Base-by-base conservation (phyloP, 1,140 invertebrate species). In the Orchesella cincta region DNA sequence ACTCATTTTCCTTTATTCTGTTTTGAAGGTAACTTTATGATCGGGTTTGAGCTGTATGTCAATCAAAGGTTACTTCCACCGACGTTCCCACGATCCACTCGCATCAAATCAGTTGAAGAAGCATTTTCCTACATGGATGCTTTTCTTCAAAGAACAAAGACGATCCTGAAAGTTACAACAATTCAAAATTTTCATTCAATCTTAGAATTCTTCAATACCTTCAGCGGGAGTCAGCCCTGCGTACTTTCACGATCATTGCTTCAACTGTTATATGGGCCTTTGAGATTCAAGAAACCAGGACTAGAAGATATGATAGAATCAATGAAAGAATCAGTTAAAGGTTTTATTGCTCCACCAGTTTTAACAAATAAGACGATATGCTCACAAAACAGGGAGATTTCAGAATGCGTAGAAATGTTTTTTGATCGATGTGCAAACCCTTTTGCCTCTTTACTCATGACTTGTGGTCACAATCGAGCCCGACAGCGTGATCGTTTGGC, bases 81-180 rank as follows among this genome's bases (percentile, higher is more conserved):
- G 0, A 98, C 97, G n/a, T 99, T 99, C 88, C 97, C 97, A 14
- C 89, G 97, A 1, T 98, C 97, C 86, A 96, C 96, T 0, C 93
- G 94, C 86, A 97, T 98, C 81, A 94, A 94, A 81, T 91, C 92
- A 67, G 88, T 94, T 51, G 85, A 88, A 36, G 94, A 96, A 82
- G 93, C 95, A 34, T 86, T 96, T 78, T 88, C 90, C 81, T 98
- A 97, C 86, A 90, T 98, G 82, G 90, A 93, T 81, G 91, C 93
- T 82, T 88, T 96, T 80, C 87, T 97, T 8, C 88, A 91, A 34
- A 88, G 94, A 77, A 88, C 98, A 36, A 91, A 94, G 83, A 89
- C 90, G 82, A 92, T 95, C 18, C 93, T 92, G 85, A 93, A 92
- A 86, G 91, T 97, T 54, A 92, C 92, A 5, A 90, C 62, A 28